A percentile compares a stretch with the other conserved stretches of the same genome.
Evolutionary conservation across 1,140 invertebrate genomes (phyloP).

Genomic region (Chlorops oryzae): DNA sequence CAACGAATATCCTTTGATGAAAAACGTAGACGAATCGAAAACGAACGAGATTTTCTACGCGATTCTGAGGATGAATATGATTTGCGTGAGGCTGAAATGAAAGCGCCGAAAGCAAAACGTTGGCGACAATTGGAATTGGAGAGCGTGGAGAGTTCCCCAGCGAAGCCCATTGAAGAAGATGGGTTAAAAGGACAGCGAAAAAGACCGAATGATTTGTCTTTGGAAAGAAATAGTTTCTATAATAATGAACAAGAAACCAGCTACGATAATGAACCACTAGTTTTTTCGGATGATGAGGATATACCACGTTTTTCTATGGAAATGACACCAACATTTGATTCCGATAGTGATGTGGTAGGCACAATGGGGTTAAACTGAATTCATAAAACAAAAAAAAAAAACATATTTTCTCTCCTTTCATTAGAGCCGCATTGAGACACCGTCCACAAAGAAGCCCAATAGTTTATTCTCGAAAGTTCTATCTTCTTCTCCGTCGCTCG

Average conservation of each 20-base stretch:
- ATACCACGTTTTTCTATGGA: conserved; percentile 51
- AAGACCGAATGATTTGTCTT: not conserved
- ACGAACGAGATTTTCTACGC: conserved; percentile 38
- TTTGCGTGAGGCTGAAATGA: not conserved
- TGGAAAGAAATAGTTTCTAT: conserved; percentile 56
- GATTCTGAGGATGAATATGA: conserved; percentile 43
- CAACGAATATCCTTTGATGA: conserved; percentile 45
- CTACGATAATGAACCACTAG: conserved; percentile 55
- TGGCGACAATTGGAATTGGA: conserved; percentile 34
- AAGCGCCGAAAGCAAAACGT: conserved; percentile 19
- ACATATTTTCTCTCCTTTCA: not conserved
- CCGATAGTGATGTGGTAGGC: conserved; percentile 48
- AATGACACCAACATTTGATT: conserved; percentile 45
- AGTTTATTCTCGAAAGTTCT: conserved; percentile 35
- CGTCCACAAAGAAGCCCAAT: conserved; percentile 36
- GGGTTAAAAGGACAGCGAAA: not conserved
- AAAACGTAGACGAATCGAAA: conserved; percentile 39
- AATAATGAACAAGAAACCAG: conserved; percentile 58
- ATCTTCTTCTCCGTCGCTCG: conserved; percentile 26
- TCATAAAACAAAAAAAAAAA: not conserved
- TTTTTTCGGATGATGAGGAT: conserved; percentile 63
- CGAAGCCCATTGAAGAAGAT: conserved; percentile 10
- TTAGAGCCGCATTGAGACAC: conserved; percentile 45
- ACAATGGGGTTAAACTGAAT: not conserved
- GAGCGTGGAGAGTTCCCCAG: conserved; percentile 18